Evolutionary conservation across 2,888 invertebrate species (phyloP), one percentile per base, ranked within the genome.

Genomic region (Stratiomys singularior): DNA sequence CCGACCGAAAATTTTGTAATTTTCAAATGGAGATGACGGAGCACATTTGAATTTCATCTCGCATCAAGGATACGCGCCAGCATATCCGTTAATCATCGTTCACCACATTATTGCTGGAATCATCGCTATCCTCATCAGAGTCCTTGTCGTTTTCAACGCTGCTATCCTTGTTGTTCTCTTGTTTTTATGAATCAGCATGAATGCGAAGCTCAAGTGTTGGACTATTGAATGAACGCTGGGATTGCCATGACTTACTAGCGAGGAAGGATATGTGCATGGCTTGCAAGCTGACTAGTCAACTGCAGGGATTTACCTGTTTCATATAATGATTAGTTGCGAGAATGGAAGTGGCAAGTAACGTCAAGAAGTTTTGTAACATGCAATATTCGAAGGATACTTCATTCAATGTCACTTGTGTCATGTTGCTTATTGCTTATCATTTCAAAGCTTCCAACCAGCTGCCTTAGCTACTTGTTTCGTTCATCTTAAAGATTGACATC

Each of bases 101-200:
- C 37, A 37, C 74, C 74, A 74, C 60, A 58, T 74, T 74, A 60
- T 60, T 37, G 58, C 60, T 44, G 21, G 58, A 58, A 74, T 72
- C 74, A 60, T 23, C 44, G 60, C 52, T 56, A 18, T 72, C 56
- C 52, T 28, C 56, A 56, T 18, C 58, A 58, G 56, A 7, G 30
- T 58, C n/a, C 15, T 4, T 21, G 18, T 58, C 18, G 27, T 69
- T 30, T 13, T 72, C 72, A 28, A 0, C 30, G 37, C 30, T 46
- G 21, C 37, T 11, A 21, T 46, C 44, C 67, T 13, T 60, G 60
- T 60, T 25, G 11, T 60, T 9, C 15, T 52, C n/a, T 15, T 52
- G 3, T 52, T 52, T 52, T 4, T 9, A n/a, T 4, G 52, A 52
- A 52, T 52, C 15, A 52, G 52, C 52, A 52, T 9, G 52, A 13